phyloP scores from a whole-genome alignment of 1,140 invertebrate species.

The Drosophila bipectinata region DNA sequence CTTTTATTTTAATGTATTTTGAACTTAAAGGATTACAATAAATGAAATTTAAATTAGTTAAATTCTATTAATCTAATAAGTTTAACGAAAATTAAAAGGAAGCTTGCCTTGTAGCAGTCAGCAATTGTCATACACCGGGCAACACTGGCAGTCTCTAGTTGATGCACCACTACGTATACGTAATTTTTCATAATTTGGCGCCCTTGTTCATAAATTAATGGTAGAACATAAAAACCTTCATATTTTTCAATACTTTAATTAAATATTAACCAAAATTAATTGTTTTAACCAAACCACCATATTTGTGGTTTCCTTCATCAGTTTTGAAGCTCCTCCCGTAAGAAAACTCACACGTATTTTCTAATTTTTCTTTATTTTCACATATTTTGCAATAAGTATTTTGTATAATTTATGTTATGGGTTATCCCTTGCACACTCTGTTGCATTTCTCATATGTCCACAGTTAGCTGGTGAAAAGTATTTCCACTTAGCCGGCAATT shows the following conservation, averaged over 20 bases:
- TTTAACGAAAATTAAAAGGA: too few relatives aligned
- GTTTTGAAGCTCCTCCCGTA: background rate
- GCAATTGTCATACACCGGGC: background rate
- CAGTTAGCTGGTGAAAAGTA: slow-evolving; percentile 43
- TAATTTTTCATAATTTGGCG: too few relatives aligned
- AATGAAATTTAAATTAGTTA: too few relatives aligned
- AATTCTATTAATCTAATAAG: too few relatives aligned
- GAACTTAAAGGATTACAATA: too few relatives aligned
- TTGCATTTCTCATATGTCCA: slow-evolving; percentile 66
- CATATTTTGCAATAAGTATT: slow-evolving; percentile 60
- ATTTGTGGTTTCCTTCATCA: background rate
- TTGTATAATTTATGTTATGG: slow-evolving; percentile 72
- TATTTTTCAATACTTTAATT: too few relatives aligned
- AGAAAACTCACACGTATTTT: slow-evolving; percentile 34
- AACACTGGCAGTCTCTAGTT: background rate
- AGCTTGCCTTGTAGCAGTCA: background rate
- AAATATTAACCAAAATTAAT: background rate
- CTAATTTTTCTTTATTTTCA: slow-evolving; percentile 78
- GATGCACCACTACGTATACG: background rate
- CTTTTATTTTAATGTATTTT: too few relatives aligned
- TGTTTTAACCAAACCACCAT: background rate
- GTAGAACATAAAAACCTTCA: too few relatives aligned
- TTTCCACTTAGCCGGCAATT: slow-evolving; percentile 38
- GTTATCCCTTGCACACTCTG: slow-evolving; percentile 49
- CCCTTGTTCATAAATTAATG: too few relatives aligned